Evolutionary conservation across 1,140 invertebrate genomes (phyloP), one percentile per base, ranked within the genome.

Genomic region (Psix sp.): DNA sequence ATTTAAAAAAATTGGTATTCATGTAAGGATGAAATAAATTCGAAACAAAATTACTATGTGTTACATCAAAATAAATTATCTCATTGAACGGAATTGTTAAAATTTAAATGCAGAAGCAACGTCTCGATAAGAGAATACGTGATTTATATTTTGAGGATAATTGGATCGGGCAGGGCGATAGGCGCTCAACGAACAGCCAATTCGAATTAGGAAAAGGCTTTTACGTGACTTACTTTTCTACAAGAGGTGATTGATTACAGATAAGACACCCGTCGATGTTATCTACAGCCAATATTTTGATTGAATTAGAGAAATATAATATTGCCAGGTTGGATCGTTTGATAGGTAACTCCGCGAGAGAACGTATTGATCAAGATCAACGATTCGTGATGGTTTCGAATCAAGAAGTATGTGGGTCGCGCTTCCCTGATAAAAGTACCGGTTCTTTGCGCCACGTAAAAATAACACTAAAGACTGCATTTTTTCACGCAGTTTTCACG

Each of bases 361-460:
- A 42, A 40, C 26, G 62, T 49, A 76, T 66, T 67, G 60, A 76
- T 76, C 74, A 63, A 67, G 67, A 76, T 76, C 62, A 67, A 56
- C 62, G 74, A 76, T 67, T 76, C 67, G 74, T 68, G 59, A 76
- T 68, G 74, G 74, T 76, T 65, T 70, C 74, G 59, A 73, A 62
- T 68, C 67, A 68, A 65, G 9, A 76, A 76, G 54, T 76, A 76
- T 73, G 65, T 76, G 65, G 74, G 68, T 73, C 68, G 73, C 68
- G 74, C 38, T 76, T 73, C 51, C 43, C 65, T 62, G 68, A 70
- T 76, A 73, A 76, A 76, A 76, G 74, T 76, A 76, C 68, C 74
- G 74, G 45, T 76, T 76, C 68, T 73, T 70, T 29, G 15, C 46
- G 33, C 11, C 24, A 33, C 38, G 49, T 59, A 63, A 71, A 71